A percentile compares a stretch with the other conserved stretches of the same genome.
phyloP scores from a whole-genome alignment of 2,113 vertebrate genomes.

The Esox niger region DNA sequence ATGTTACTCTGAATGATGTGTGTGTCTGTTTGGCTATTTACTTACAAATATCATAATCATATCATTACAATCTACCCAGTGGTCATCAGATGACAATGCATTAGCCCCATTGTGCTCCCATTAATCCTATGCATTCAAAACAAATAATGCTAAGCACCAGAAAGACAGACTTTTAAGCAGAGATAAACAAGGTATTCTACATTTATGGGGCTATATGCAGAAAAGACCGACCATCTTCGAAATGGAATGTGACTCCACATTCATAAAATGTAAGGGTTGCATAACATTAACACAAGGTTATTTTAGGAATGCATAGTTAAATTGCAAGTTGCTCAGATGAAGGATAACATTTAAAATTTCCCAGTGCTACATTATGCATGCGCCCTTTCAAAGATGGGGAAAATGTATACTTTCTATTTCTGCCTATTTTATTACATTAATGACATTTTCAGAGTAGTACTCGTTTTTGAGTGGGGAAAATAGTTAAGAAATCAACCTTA shows the following conservation, averaged over 20 bases:
- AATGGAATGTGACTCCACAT: too few relatives aligned
- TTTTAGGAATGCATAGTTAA: conserved; percentile 9
- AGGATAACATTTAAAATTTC: conserved; percentile 10
- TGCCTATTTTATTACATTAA: conserved; percentile 17
- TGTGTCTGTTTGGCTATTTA: neutral
- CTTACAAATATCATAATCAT: conserved; percentile 24
- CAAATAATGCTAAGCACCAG: neutral
- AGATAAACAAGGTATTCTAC: neutral
- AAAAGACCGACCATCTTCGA: too few relatives aligned
- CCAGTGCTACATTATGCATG: conserved; percentile 18
- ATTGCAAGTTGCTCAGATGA: neutral
- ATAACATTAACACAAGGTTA: neutral
- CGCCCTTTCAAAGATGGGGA: conserved; percentile 22
- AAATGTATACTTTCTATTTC: conserved; percentile 3
- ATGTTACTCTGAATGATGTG: neutral
- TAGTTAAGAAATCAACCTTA: conserved; percentile 13
- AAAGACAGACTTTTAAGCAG: neutral
- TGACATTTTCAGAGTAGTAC: conserved; percentile 23
- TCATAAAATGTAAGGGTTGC: neutral
- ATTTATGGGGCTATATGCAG: neutral
- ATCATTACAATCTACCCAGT: conserved; percentile 37
- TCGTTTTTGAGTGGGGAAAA: conserved; percentile 12
- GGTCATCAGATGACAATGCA: conserved; percentile 13
- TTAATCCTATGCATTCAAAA: neutral
- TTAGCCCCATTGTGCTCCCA: neutral